Evolutionary conservation across 1,140 invertebrate genomes (phyloP), one percentile per base, ranked within the genome.

Genomic region (Drusus annulatus): DNA sequence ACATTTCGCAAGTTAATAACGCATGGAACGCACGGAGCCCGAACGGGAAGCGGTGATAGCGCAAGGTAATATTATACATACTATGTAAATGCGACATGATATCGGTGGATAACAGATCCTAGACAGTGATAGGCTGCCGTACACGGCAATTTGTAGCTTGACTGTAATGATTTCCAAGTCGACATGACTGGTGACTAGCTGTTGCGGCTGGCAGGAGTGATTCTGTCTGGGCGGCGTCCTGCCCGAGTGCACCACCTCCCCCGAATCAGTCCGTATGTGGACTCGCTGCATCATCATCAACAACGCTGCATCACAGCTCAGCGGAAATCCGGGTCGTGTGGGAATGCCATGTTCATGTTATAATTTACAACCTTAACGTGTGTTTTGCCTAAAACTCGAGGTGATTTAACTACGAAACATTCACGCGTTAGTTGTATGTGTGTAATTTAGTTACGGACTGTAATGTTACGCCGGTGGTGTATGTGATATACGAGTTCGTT

Each of bases 131-230:
- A 23, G 19, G 58, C 19, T 60, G 58, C 23, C 58, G 62, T 65
- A 65, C 16, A 65, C 62, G 31, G 16, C n/a, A 65, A 65, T 36
- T 65, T 65, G 62, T 51, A 52, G 68, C 52, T 45, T 71, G 51
- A 71, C 54, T 54, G 51, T 71, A 71, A 71, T 71, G 36, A 50
- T 51, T 71, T 45, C 68, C 50, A 71, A 71, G 51, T 54, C 68
- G 50, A 71, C 68, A 71, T 25, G 36, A 51, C 8, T 50, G 36
- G 17, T 63, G 23, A 63, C 36, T 45, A 45, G 36, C 13, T 21
- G 23, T 0, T 63, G 60, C 23, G 23, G 15, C 23, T 21, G 23
- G 23, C 23, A 45, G 65, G n/a, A 13, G 31, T 45, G 45, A 45
- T 1, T 10, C 8, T 45, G 36, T 45, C 36, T 1, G 10, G 36